Percentiles rank a stretch among this genome's conserved stretches.
Evolutionary conservation across 2,797 vertebrate species (phyloP).

Genomic region (Eulemur rubriventer): DNA sequence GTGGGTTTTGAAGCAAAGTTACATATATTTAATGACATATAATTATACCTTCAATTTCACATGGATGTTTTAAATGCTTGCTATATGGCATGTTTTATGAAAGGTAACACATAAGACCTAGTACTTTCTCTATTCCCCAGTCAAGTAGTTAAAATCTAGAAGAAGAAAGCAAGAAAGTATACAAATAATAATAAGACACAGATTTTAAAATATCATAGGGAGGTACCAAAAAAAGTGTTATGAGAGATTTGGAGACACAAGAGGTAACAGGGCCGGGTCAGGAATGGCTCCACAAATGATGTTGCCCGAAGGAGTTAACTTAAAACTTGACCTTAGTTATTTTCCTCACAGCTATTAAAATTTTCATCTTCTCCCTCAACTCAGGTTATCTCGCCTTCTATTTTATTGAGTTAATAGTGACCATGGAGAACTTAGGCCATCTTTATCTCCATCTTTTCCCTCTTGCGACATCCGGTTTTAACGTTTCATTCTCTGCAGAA

Average conservation of each 20-base stretch:
- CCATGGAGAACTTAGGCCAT: neutral
- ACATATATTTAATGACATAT: neutral
- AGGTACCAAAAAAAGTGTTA: neutral
- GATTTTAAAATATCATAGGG: neutral
- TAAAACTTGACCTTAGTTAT: neutral
- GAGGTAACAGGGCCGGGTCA: neutral
- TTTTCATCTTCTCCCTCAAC: neutral
- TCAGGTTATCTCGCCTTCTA: neutral
- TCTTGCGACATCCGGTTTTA: neutral
- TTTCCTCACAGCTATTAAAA: neutral
- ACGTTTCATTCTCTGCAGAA: neutral
- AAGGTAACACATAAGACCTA: neutral
- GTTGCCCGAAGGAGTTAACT: neutral
- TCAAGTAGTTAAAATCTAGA: neutral
- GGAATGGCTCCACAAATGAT: neutral
- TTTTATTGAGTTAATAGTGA: neutral
- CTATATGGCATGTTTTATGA: neutral
- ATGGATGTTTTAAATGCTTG: constrained; percentile 25
- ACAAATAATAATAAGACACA: neutral
- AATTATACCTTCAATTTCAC: neutral
- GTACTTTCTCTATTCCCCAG: neutral
- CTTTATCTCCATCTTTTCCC: neutral
- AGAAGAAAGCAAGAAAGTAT: neutral
- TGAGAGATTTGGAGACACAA: neutral
- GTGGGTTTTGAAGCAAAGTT: neutral